Conservation (phyloP, 2,113 vertebrate genomes). For the Oncorhynchus keta region DNA sequence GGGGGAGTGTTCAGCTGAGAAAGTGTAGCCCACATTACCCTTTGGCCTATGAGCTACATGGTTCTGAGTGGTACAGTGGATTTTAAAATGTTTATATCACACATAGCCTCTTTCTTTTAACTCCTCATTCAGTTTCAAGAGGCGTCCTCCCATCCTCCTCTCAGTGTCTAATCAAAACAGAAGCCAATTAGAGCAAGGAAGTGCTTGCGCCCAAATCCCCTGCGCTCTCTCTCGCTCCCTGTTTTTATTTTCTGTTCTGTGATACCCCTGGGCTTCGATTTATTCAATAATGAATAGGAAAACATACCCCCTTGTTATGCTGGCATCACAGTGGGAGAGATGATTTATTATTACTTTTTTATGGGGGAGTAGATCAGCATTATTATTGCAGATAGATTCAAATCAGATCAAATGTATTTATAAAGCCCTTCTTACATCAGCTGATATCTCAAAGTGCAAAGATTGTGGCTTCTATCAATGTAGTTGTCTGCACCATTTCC, state of each 20-base stretch:
- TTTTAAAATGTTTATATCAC: not conserved
- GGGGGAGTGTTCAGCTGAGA: not conserved
- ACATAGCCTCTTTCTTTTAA: not conserved
- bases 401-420: no score
- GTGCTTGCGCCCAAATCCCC: conserved; percentile 14
- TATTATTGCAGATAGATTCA: no score
- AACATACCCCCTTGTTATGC: not conserved
- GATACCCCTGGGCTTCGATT: conserved; percentile 44
- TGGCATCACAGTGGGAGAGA: conserved; percentile 3
- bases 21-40: not conserved
- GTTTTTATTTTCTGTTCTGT: conserved; percentile 29
- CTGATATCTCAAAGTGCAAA: no score
- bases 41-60: not conserved
- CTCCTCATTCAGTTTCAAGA: conserved; percentile 21
- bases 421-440: no score
- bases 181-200: conserved; percentile 44
- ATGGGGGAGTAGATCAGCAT: not conserved
- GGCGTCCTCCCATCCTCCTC: conserved; percentile 15
- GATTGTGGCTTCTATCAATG: not conserved
- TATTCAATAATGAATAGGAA: conserved; percentile 58
- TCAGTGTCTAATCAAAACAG: conserved; percentile 4
- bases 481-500: not conserved
- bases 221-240: not conserved
- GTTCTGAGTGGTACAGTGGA: not conserved
- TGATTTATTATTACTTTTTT: conserved; percentile 24